phyloP scores from a whole-genome alignment of 2,797 vertebrate genomes.

The Scomberomorus guttatus region DNA sequence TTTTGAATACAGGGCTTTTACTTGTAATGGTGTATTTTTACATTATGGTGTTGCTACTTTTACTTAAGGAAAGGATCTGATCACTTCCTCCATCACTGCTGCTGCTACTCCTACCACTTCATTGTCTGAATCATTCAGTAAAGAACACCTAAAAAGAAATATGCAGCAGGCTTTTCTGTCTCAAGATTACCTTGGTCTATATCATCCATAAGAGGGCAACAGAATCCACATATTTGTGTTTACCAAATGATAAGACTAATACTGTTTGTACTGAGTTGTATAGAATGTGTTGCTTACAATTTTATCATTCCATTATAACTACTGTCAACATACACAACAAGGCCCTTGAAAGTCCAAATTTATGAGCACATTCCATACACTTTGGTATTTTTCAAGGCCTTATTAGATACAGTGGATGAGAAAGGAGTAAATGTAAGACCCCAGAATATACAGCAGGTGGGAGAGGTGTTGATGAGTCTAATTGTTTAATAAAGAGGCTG shows the following conservation, averaged over 20 bases:
- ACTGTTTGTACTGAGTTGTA: not conserved
- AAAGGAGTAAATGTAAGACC: not conserved
- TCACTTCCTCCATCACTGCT: not conserved
- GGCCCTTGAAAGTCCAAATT: not conserved
- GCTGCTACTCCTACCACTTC: not conserved
- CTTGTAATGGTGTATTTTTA: not conserved
- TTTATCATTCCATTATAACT: not conserved
- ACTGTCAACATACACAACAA: not conserved
- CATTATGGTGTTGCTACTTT: not conserved
- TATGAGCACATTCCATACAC: not conserved
- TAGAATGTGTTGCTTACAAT: not conserved
- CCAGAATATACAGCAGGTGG: not conserved
- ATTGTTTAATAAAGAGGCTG: not conserved
- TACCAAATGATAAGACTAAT: not conserved
- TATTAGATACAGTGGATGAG: not conserved
- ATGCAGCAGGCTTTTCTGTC: not conserved
- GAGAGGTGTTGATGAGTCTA: not conserved
- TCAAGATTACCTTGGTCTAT: not conserved
- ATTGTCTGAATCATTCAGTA: not conserved
- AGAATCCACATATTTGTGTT: conserved; percentile 48
- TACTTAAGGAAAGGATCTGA: not conserved
- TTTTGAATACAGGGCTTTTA: not conserved
- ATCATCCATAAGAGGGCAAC: conserved; percentile 70
- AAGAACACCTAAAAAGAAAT: not conserved
- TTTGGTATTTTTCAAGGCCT: not conserved